Conservation (phyloP, 2,888 invertebrate genomes). For the Hetaerina titia region DNA sequence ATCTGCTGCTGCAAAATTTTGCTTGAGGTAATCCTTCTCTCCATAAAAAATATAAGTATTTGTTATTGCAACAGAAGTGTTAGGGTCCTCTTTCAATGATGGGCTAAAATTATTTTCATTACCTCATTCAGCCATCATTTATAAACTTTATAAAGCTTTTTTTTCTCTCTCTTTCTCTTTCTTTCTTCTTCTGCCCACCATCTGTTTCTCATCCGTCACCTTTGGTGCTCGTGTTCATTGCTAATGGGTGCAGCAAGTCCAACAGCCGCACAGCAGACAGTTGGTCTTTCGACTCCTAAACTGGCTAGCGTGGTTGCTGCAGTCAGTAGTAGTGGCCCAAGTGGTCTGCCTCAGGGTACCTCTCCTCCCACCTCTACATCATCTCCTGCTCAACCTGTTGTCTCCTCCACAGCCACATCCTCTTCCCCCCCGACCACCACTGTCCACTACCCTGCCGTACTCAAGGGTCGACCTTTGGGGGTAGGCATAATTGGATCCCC, state of each 20-base stretch:
- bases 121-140: conserved; percentile 23
- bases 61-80: neutral
- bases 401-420: conserved; percentile 36
- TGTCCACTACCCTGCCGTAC: conserved; percentile 83
- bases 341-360: conserved; percentile 55
- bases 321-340: conserved; percentile 37
- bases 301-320: conserved; percentile 31
- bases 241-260: conserved; percentile 48
- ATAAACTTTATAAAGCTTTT: conserved; percentile 37
- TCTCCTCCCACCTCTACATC: conserved; percentile 70
- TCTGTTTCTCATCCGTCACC: neutral
- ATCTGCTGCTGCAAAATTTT: neutral
- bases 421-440: conserved; percentile 79
- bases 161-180: conserved; percentile 19
- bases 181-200: neutral
- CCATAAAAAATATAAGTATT: neutral
- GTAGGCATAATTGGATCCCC: conserved; percentile 71
- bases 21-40: neutral
- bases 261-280: conserved; percentile 51
- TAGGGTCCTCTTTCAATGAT: neutral
- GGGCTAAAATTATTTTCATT: neutral
- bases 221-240: conserved; percentile 41
- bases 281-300: conserved; percentile 49
- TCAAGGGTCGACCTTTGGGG: conserved; percentile 81
- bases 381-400: conserved; percentile 70